Percentiles rank a stretch among this genome's conserved stretches.
These are phyloP conservation scores for Eustalomyia histrio DNA, from an alignment of 2,888 invertebrate genomes.

Conservation along the genomic window DNA sequence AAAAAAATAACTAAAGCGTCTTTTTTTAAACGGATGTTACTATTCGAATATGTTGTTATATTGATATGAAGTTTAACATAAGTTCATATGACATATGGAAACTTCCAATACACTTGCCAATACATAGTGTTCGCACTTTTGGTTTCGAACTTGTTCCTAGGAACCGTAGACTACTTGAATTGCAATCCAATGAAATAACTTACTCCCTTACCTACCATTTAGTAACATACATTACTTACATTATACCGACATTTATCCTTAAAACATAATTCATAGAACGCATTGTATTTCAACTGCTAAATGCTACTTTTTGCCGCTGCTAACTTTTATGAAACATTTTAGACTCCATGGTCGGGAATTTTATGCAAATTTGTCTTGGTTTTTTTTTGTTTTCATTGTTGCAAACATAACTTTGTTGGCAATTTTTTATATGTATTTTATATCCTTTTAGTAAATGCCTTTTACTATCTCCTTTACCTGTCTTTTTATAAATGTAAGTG, in stretches of 20 bases:
- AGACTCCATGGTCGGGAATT: slow-evolving; percentile 44
- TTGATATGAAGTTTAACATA: too few species aligned
- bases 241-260: slow-evolving; percentile 48
- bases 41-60: too few species aligned
- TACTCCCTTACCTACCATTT: background rate
- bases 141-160: too few species aligned
- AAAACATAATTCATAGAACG: slow-evolving; percentile 48
- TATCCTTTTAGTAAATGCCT: slow-evolving; percentile 45
- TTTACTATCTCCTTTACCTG: slow-evolving; percentile 31
- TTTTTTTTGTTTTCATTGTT: slow-evolving; percentile 47
- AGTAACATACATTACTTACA: background rate
- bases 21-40: too few species aligned
- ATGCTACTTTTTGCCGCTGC: slow-evolving; percentile 9
- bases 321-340: slow-evolving; percentile 29
- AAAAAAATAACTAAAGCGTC: too few species aligned
- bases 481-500: slow-evolving; percentile 2
- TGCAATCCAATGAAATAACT: background rate
- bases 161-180: too few species aligned
- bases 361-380: slow-evolving; percentile 64
- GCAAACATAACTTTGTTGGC: slow-evolving; percentile 36
- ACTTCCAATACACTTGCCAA: too few species aligned
- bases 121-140: too few species aligned
- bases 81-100: too few species aligned
- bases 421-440: slow-evolving; percentile 19
- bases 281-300: slow-evolving; percentile 43